Conservation (phyloP, 2,888 invertebrate genomes). For the Mellilla xanthometata region DNA sequence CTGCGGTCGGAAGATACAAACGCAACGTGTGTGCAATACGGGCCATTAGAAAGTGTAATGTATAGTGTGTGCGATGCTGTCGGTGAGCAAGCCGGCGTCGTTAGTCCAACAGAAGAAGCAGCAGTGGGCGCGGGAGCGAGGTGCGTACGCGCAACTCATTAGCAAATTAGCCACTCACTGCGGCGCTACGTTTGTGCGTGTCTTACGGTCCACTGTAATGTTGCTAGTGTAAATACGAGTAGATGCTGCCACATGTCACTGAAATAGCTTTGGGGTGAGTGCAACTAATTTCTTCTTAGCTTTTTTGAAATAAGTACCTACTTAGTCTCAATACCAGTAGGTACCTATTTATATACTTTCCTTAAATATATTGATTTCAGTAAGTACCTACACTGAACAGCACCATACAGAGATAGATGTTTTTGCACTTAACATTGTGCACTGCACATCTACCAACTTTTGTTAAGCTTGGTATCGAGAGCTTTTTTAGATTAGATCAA, state of each 20-base stretch:
- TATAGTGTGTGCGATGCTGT: conserved; percentile 75
- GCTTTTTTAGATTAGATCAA: too few relatives aligned
- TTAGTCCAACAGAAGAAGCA: conserved; percentile 93
- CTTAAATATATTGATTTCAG: too few relatives aligned
- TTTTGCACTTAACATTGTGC: too few relatives aligned
- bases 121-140: conserved; percentile 97
- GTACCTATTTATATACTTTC: too few relatives aligned
- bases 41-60: conserved; percentile 78
- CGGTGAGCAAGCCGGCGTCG: conserved; percentile 81
- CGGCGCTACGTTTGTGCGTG: conserved; percentile 20
- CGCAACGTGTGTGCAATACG: conserved; percentile 72
- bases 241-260: neutral
- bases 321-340: too few relatives aligned
- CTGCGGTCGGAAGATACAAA: conserved; percentile 61
- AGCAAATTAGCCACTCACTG: conserved; percentile 24
- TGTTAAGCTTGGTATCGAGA: too few relatives aligned
- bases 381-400: too few relatives aligned
- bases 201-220: conserved; percentile 13
- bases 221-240: conserved; percentile 9
- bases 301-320: too few relatives aligned
- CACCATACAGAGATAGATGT: too few relatives aligned
- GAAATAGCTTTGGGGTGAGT: conserved; percentile 10
- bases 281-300: neutral
- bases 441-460: too few relatives aligned
- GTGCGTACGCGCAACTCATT: conserved; percentile 75